Conservation (phyloP, 1,140 invertebrate genomes). For the Zaprionus ornatus region DNA sequence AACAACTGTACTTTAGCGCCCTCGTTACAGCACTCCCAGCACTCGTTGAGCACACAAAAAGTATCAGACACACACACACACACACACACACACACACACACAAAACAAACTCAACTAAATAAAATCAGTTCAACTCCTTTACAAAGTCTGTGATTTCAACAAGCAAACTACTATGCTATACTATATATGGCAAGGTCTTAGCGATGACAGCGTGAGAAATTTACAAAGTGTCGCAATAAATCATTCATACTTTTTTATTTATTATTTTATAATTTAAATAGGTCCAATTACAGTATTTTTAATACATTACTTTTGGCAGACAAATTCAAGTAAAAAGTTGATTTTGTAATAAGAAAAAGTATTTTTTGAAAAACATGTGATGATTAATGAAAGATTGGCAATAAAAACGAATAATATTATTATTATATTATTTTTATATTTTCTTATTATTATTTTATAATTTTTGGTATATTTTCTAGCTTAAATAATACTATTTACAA, state of each 20-base stretch:
- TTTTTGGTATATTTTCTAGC: too few relatives aligned
- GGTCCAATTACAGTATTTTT: background rate
- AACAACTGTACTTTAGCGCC: conserved; percentile 47
- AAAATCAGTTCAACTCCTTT: conserved; percentile 69
- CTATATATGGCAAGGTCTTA: conserved; percentile 13
- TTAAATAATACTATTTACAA: too few relatives aligned
- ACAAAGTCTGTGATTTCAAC: conserved; percentile 53
- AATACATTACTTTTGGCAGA: background rate
- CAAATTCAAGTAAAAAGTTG: background rate
- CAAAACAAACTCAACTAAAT: conserved; percentile 30
- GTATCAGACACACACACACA: conserved; percentile 19
- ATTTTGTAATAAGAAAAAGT: background rate
- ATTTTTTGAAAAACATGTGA: too few relatives aligned
- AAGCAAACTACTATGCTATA: conserved; percentile 30
- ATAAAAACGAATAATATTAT: rapidly evolving
- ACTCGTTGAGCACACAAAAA: conserved; percentile 44
- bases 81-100: conserved; percentile 8
- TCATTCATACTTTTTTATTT: background rate
- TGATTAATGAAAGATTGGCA: background rate
- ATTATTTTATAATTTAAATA: background rate
- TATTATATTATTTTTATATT: too few relatives aligned
- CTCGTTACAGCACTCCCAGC: conserved; percentile 7
- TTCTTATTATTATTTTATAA: too few relatives aligned
- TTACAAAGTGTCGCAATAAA: background rate
- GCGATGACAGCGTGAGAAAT: conserved; percentile 17